Base-by-base conservation (phyloP, 2,113 vertebrate species). In the Epinephelus fuscoguttatus region DNA sequence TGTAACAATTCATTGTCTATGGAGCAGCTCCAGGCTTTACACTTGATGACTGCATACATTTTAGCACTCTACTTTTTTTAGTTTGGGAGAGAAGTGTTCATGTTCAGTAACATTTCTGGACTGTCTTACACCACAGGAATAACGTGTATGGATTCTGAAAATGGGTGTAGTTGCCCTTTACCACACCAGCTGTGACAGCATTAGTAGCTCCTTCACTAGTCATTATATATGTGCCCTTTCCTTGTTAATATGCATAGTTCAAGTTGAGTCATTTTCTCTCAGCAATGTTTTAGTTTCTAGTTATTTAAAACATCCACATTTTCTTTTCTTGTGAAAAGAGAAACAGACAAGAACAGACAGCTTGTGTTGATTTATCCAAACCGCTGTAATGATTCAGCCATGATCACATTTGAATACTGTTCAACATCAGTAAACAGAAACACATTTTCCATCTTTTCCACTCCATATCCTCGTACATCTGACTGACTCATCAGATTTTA, bases 351-450 rank as follows among this genome's bases (percentile, higher is more conserved):
- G 19, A 74, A n/a, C 15, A 71, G 25, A 71, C 62, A 75, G 69
- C 64, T 83, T 87, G 61, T 56, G 68, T 27, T 66, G 18, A 73
- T 90, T 64, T 40, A 56, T 57, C 57, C 49, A 47, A 66, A 25
- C 33, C 6, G 2, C 27, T 70, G 8, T 42, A 56, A 52, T 70
- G 33, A 75, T 33, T 78, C 23, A 30, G 40, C 45, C 37, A 55
- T 69, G 67, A 85, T 79, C 10, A 49, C 3, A 81, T 61, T 63
- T 81, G 60, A 77, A 68, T 21, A 47, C 25, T 55, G 53, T 77
- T 80, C 23, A 63, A 61, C 56, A 33, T 25, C 21, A 49, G 33
- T 59, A 76, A 84, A 75, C n/a, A 75, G n/a, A 81, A 78, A 77
- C 63, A 80, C 25, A 56, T 91, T 79, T 75, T 56, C 6, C 15